A percentile compares a stretch with the other conserved stretches of the same genome.
Conservation (phyloP, 1,140 invertebrate genomes). For the Danaus melanippus region DNA sequence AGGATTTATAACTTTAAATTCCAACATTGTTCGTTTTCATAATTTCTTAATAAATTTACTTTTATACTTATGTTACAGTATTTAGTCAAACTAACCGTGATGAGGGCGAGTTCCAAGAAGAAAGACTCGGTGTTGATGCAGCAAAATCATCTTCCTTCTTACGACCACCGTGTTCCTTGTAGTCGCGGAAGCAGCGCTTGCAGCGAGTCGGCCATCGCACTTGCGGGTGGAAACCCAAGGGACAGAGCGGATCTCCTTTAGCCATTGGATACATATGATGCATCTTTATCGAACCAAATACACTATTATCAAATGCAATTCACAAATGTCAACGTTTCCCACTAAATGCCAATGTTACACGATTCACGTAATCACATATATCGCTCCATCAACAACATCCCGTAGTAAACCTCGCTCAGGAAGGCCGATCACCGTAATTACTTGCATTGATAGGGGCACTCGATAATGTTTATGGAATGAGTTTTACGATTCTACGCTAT, state of each 20-base stretch:
- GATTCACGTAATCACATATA: slow-evolving; percentile 31
- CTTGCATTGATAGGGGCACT: slow-evolving; percentile 14
- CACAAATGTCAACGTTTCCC: slow-evolving; percentile 51
- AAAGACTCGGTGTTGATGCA: slow-evolving; percentile 82
- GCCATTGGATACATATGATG: slow-evolving; percentile 85
- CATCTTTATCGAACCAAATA: slow-evolving; percentile 68
- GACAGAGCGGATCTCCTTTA: slow-evolving; percentile 90
- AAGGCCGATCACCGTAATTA: slow-evolving; percentile 20
- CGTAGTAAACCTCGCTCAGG: slow-evolving; percentile 13
- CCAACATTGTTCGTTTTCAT: not conserved
- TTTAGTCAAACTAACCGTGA: slow-evolving; percentile 67
- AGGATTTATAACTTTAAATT: slow-evolving; percentile 17
- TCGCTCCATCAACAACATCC: slow-evolving; percentile 19
- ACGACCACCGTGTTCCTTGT: slow-evolving; percentile 88
- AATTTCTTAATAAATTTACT: too few relatives aligned
- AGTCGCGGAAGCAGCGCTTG: slow-evolving; percentile 94
- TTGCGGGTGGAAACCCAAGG: slow-evolving; percentile 94
- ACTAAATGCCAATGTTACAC: slow-evolving; percentile 48
- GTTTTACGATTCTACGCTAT: slow-evolving; percentile 54
- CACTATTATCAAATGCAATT: slow-evolving; percentile 50
- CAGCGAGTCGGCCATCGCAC: slow-evolving; percentile 93
- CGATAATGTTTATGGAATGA: slow-evolving; percentile 61
- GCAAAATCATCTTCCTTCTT: slow-evolving; percentile 81
- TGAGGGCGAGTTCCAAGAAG: slow-evolving; percentile 75
- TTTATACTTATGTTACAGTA: too few relatives aligned